These are phyloP conservation scores for Chamaetylas fuelleborni DNA, from an alignment of 2,113 vertebrate genomes.

Conservation along the genomic window DNA sequence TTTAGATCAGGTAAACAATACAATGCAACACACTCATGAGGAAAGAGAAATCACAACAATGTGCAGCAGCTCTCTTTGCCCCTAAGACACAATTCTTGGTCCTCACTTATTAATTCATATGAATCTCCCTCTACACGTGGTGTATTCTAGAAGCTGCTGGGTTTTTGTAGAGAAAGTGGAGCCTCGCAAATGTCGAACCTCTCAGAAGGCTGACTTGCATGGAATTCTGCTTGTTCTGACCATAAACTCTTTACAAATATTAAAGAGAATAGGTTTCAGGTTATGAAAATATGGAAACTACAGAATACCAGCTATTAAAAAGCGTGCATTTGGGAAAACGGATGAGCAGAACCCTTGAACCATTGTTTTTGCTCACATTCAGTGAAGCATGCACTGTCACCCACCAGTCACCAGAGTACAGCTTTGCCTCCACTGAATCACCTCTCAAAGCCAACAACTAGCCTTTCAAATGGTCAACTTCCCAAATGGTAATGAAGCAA, in stretches of 20 bases:
- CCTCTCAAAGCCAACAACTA: neutral
- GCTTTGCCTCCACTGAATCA: neutral
- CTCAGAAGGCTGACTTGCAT: neutral
- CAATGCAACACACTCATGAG: neutral
- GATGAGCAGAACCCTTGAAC: neutral
- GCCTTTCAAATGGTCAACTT: neutral
- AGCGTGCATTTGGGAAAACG: neutral
- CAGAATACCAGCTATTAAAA: neutral
- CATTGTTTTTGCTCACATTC: neutral
- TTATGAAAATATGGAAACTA: neutral
- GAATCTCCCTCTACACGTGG: accelerated
- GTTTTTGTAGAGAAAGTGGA: neutral
- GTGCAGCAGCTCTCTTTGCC: neutral
- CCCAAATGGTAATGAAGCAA: neutral
- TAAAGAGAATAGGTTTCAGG: neutral
- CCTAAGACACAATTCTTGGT: neutral
- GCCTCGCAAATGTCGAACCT: neutral
- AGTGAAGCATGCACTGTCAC: neutral
- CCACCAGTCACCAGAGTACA: neutral
- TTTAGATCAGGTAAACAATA: neutral
- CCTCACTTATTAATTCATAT: neutral
- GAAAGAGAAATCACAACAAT: neutral
- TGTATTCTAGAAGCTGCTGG: neutral
- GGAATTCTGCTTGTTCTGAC: neutral
- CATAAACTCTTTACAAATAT: neutral